Percentiles rank a stretch among this genome's conserved stretches.
Conservation (phyloP, 2,797 vertebrate genomes). For the Garrulus glandarius region DNA sequence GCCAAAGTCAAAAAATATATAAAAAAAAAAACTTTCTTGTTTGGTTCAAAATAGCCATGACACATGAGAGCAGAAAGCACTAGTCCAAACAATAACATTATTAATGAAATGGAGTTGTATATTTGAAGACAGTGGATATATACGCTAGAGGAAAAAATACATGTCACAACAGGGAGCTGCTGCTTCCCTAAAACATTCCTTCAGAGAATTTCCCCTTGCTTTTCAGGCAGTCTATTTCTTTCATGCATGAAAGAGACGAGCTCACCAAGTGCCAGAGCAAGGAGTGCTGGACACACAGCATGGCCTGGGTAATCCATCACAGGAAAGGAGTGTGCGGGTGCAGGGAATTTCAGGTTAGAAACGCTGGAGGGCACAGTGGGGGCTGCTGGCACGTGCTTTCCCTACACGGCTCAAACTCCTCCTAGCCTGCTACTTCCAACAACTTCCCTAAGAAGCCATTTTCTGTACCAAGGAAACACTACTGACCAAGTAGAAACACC, state of each 20-base stretch:
- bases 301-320: rapidly evolving
- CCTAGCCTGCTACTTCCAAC: not conserved
- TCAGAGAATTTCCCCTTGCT: not conserved
- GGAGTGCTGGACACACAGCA: not conserved
- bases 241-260: not conserved
- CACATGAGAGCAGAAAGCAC: not conserved
- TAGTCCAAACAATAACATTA: not conserved
- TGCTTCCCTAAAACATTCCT: not conserved
- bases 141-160: not conserved
- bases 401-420: not conserved
- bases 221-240: not conserved
- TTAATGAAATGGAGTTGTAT: not conserved
- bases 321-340: not conserved
- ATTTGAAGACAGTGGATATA: not conserved
- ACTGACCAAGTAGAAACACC: not conserved
- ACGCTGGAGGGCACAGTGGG: not conserved
- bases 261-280: not conserved
- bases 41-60: not conserved
- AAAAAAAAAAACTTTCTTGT: not conserved
- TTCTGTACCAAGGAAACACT: not conserved
- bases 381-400: not conserved
- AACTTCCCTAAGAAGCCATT: not conserved
- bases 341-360: not conserved
- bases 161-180: not conserved
- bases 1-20: not conserved